These are phyloP conservation scores for Rhagonycha fulva DNA, from an alignment of 2,888 invertebrate species.

Conservation along the genomic window DNA sequence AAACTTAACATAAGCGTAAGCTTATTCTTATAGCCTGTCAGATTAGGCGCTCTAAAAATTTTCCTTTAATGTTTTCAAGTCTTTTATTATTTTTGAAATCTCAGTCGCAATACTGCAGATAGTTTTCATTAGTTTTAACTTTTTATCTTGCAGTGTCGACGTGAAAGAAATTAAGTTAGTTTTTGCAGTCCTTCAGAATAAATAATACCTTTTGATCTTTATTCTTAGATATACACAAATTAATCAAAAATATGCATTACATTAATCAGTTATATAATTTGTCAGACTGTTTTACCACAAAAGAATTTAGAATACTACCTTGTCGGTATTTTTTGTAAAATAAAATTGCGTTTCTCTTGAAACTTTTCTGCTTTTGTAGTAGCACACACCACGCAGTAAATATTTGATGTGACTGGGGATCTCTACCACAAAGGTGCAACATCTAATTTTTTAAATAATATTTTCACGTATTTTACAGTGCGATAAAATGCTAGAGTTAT, in stretches of 20 bases:
- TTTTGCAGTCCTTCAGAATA: neutral
- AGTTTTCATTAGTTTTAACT: neutral
- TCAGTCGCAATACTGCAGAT: neutral
- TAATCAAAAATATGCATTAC: too few relatives aligned
- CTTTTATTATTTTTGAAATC: neutral
- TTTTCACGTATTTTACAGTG: neutral
- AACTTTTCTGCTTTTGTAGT: neutral
- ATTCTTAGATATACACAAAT: too few relatives aligned
- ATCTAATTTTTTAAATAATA: neutral
- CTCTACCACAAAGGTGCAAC: neutral
- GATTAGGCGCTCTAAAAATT: slow-evolving; percentile 1
- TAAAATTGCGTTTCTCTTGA: neutral
- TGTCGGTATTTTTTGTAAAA: neutral
- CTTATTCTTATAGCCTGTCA: neutral
- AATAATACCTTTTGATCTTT: neutral
- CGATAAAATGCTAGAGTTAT: neutral
- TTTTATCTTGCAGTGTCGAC: neutral
- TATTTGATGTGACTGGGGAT: neutral
- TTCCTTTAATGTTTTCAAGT: neutral
- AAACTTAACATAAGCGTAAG: slow-evolving; percentile 1
- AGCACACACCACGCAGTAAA: neutral
- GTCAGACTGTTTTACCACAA: neutral
- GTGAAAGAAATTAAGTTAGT: neutral
- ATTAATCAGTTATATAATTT: neutral
- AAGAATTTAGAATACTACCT: neutral